Conservation (phyloP, 2,888 invertebrate species). For the Zaprionus obscuricornis region DNA sequence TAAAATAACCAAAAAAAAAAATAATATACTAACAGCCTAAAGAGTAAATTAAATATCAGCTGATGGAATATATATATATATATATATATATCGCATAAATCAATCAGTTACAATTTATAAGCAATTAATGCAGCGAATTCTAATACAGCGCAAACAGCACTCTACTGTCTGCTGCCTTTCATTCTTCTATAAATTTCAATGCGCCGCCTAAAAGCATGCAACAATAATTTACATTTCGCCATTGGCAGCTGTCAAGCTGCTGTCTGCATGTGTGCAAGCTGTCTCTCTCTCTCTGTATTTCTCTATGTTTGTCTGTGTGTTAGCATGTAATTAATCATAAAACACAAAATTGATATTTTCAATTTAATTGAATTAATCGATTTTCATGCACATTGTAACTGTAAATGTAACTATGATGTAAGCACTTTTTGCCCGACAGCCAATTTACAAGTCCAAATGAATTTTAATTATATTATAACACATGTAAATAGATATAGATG, state of each 20-base stretch:
- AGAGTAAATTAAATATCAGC: neutral
- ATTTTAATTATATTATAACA: slow-evolving; percentile 69
- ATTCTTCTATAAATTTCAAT: too few species aligned
- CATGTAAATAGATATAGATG: slow-evolving; percentile 7
- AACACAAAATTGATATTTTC: slow-evolving; percentile 35
- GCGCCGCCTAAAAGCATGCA: slow-evolving; percentile 14
- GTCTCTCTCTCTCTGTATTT: too few species aligned
- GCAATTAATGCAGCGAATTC: too few species aligned
- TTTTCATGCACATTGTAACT: slow-evolving; percentile 6
- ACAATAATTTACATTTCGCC: slow-evolving; percentile 19
- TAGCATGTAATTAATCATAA: slow-evolving; percentile 57
- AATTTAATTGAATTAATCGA: slow-evolving; percentile 63
- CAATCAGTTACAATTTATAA: too few species aligned
- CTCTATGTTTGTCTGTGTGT: neutral
- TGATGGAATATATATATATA: too few species aligned
- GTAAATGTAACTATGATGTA: neutral
- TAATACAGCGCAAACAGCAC: too few species aligned
- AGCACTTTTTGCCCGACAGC: slow-evolving; percentile 28
- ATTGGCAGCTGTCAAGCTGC: slow-evolving; percentile 11
- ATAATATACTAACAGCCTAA: too few species aligned
- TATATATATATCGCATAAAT: too few species aligned
- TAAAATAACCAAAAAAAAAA: too few species aligned
- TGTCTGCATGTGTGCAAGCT: neutral
- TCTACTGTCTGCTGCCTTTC: too few species aligned
- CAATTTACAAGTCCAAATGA: slow-evolving; percentile 40